Percentiles rank a stretch among this genome's conserved stretches.
These are phyloP conservation scores for Acrocephalus scirpaceus DNA, from an alignment of 2,797 vertebrate genomes.

Conservation along the genomic window DNA sequence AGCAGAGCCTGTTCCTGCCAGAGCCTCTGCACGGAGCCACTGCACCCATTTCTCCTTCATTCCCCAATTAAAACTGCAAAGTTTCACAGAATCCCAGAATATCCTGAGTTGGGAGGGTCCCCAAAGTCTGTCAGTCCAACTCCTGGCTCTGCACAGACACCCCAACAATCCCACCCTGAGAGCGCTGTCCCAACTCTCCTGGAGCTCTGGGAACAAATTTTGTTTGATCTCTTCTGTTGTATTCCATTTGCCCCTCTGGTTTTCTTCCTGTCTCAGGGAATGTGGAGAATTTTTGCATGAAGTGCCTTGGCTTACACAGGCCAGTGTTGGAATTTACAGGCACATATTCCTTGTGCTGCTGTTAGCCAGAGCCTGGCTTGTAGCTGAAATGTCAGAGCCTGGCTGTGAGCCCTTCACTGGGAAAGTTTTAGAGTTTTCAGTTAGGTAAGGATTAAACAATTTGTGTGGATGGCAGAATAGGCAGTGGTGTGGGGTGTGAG, in stretches of 20 bases:
- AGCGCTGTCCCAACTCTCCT: rapidly evolving
- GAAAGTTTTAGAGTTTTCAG: not conserved
- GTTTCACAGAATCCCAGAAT: not conserved
- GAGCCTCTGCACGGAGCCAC: not conserved
- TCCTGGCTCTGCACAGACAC: not conserved
- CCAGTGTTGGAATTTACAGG: not conserved
- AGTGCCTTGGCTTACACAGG: not conserved
- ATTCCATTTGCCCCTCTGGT: not conserved
- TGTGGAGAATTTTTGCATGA: not conserved
- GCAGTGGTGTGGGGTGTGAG: not conserved
- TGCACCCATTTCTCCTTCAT: not conserved
- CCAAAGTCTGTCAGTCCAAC: not conserved
- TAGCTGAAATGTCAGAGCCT: not conserved
- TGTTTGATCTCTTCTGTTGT: not conserved
- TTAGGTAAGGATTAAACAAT: not conserved
- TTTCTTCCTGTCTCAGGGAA: not conserved
- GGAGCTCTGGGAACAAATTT: not conserved
- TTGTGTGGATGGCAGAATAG: not conserved
- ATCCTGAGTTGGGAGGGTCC: not conserved
- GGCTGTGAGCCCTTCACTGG: not conserved
- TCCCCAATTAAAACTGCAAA: not conserved
- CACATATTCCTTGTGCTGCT: not conserved
- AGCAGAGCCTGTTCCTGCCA: not conserved
- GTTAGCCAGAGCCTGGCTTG: not conserved
- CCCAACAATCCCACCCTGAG: not conserved